A percentile compares a stretch with the other conserved stretches of the same genome.
Conservation (phyloP, 2,888 invertebrate genomes). For the Drosophila tripunctata region DNA sequence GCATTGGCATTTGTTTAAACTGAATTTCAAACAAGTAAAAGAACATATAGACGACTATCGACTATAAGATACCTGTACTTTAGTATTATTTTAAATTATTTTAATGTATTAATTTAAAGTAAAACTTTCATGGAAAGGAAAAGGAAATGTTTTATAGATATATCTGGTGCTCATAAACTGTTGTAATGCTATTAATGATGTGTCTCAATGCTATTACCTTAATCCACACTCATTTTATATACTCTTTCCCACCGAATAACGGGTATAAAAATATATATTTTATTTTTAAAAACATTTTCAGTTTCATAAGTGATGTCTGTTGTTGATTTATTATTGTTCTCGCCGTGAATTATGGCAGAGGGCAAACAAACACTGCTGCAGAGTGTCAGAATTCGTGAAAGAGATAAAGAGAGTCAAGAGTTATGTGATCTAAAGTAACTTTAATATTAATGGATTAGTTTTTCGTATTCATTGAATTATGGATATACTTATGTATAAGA, state of each 20-base stretch:
- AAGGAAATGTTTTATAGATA: no score
- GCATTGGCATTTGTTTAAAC: conserved; percentile 34
- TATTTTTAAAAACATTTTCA: conserved; percentile 19
- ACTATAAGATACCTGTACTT: not conserved
- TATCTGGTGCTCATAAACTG: no score
- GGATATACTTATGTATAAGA: no score
- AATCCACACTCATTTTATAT: not conserved
- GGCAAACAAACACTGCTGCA: not conserved
- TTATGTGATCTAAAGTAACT: not conserved
- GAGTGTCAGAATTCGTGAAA: no score
- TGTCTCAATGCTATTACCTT: no score
- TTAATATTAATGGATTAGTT: not conserved
- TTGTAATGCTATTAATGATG: no score
- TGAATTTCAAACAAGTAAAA: conserved; percentile 17
- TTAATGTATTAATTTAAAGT: no score
- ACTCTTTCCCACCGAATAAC: not conserved
- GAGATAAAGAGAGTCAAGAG: not conserved
- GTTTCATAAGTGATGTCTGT: conserved; percentile 36
- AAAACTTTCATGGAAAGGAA: no score
- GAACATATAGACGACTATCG: not conserved
- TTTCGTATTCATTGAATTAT: not conserved
- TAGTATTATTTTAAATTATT: no score
- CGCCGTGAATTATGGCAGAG: conserved; percentile 37
- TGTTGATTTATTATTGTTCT: conserved; percentile 40
- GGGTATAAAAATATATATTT: conserved; percentile 7